A percentile compares a stretch with the other conserved stretches of the same genome.
Conservation (phyloP, 2,797 vertebrate genomes). For the Melanitta fusca region DNA sequence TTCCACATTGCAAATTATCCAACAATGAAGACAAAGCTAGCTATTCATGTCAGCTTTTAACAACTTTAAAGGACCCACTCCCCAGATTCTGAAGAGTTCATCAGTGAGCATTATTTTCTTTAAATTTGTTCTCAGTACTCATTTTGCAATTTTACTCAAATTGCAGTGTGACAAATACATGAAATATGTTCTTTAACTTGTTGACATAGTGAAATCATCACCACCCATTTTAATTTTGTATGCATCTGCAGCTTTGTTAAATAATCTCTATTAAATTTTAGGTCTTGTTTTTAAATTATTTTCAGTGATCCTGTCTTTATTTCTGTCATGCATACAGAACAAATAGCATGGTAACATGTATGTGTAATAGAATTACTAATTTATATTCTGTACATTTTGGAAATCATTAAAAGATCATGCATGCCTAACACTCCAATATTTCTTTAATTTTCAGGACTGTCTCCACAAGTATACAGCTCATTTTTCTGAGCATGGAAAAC, state of each 20-base stretch:
- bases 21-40: not conserved
- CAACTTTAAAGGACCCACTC: not conserved
- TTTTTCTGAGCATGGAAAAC: slow-evolving; percentile 37
- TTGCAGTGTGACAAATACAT: not conserved
- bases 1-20: not conserved
- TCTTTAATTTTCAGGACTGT: slow-evolving; percentile 46
- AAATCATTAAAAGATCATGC: not conserved
- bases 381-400: not conserved
- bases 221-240: not conserved
- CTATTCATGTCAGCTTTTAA: not conserved
- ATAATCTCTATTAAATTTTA: not conserved
- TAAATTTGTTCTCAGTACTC: not conserved
- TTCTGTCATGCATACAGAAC: not conserved
- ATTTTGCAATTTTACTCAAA: not conserved
- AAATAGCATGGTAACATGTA: not conserved
- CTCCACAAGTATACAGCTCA: not conserved
- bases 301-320: not conserved
- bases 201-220: not conserved
- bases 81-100: not conserved
- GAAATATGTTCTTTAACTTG: not conserved
- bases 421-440: not conserved
- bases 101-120: not conserved
- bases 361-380: not conserved
- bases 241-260: not conserved
- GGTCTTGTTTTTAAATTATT: not conserved